Evolutionary conservation across 2,113 vertebrate genomes (phyloP).

Genomic region (Mastomys natalensis): DNA sequence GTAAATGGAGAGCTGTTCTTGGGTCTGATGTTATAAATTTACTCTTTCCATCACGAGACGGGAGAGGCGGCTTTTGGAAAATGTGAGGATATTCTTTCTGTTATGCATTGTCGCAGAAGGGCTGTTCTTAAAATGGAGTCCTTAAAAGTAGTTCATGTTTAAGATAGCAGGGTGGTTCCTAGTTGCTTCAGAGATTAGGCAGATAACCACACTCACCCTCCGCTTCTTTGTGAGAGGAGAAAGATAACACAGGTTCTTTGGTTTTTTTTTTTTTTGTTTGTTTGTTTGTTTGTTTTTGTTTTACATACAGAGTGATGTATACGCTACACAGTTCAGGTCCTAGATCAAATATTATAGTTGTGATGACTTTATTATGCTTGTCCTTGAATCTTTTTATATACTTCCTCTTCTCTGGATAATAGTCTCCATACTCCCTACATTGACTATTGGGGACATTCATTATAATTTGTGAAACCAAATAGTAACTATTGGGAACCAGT

Average conservation of each 20-base stretch:
- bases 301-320: not conserved
- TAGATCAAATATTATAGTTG: not conserved
- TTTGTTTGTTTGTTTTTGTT: not conserved
- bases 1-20: not conserved
- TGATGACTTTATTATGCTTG: not conserved
- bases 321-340: not conserved
- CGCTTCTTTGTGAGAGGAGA: not conserved
- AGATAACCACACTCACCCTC: not conserved
- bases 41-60: not conserved
- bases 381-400: not conserved
- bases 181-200: not conserved
- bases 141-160: not conserved
- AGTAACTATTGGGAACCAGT: not conserved
- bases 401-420: not conserved
- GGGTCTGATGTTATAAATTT: constrained; percentile 15
- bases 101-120: not conserved
- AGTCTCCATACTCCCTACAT: not conserved
- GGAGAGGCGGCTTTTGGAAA: constrained; percentile 14
- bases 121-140: not conserved
- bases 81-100: not conserved
- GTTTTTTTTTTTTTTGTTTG: too few relatives aligned
- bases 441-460: too few relatives aligned
- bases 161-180: not conserved
- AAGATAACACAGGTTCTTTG: not conserved
- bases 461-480: not conserved